Percentiles rank a stretch among this genome's conserved stretches.
These are phyloP conservation scores for Eilema caniola DNA, from an alignment of 2,888 invertebrate genomes.

Conservation along the genomic window DNA sequence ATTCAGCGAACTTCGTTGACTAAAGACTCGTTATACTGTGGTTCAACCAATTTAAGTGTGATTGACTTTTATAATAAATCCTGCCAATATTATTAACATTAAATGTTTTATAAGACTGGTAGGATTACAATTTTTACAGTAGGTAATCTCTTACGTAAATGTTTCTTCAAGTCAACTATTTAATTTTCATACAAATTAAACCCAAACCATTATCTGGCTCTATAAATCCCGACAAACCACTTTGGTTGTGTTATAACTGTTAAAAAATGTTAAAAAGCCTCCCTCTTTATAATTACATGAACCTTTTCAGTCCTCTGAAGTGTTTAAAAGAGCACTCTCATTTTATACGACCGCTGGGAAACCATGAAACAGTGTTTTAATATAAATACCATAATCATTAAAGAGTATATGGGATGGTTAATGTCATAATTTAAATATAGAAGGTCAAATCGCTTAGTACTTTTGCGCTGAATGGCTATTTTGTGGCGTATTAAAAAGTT, in stretches of 20 bases:
- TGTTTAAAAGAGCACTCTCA: conserved; percentile 52
- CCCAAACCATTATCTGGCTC: conserved; percentile 32
- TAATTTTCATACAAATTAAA: conserved; percentile 31
- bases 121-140: not conserved
- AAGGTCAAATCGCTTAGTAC: conserved; percentile 24
- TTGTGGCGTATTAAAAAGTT: conserved; percentile 16
- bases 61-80: no score
- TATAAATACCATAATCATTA: conserved; percentile 54
- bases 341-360: conserved; percentile 53
- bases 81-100: no score
- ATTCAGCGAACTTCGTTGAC: no score
- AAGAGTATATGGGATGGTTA: conserved; percentile 42
- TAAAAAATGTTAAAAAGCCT: conserved; percentile 59
- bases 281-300: conserved; percentile 53
- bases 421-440: conserved; percentile 26
- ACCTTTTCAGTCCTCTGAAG: conserved; percentile 52
- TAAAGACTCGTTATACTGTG: no score
- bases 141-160: not conserved
- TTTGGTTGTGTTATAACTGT: conserved; percentile 50
- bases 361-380: conserved; percentile 49
- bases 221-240: conserved; percentile 45
- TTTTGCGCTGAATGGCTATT: conserved; percentile 5
- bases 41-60: no score
- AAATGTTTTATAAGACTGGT: not conserved
- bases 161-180: not conserved